Percentiles rank a stretch among this genome's conserved stretches.
These are phyloP conservation scores for Tarsius wallacei DNA, from an alignment of 2,797 vertebrate species.

Conservation along the genomic window DNA sequence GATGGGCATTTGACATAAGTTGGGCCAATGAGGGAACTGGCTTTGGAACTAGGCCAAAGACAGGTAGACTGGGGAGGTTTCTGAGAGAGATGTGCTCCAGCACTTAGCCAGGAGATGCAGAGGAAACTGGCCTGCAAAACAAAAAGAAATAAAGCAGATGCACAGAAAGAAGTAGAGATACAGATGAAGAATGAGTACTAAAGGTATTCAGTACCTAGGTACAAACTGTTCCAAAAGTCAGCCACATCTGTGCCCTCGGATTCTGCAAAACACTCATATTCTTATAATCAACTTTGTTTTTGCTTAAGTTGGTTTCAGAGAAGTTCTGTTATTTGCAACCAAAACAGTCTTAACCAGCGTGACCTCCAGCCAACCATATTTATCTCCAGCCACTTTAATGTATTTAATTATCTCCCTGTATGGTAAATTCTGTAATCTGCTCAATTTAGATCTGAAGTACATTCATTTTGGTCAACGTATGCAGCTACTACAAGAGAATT, in stretches of 20 bases:
- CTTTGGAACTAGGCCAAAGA: neutral
- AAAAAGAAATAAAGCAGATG: neutral
- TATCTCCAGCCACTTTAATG: neutral
- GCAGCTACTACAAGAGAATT: neutral
- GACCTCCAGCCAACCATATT: neutral
- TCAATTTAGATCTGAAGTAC: neutral
- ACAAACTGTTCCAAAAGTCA: neutral
- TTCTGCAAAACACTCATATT: neutral
- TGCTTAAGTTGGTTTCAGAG: neutral
- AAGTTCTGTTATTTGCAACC: neutral
- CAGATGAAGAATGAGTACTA: neutral
- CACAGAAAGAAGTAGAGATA: neutral
- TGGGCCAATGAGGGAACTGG: neutral
- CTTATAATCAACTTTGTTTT: neutral
- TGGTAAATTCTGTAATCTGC: neutral
- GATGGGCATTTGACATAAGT: neutral
- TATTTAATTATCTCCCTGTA: neutral
- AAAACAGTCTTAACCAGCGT: neutral
- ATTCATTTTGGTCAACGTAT: neutral
- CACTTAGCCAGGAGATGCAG: neutral
- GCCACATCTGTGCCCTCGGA: neutral
- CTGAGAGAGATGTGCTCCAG: neutral
- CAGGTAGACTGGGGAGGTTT: neutral
- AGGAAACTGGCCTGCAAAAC: neutral
- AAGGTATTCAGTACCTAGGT: neutral